Evolutionary conservation across 2,113 vertebrate genomes (phyloP), one percentile per base, ranked within the genome.

Genomic region (Odobenus rosmarus): DNA sequence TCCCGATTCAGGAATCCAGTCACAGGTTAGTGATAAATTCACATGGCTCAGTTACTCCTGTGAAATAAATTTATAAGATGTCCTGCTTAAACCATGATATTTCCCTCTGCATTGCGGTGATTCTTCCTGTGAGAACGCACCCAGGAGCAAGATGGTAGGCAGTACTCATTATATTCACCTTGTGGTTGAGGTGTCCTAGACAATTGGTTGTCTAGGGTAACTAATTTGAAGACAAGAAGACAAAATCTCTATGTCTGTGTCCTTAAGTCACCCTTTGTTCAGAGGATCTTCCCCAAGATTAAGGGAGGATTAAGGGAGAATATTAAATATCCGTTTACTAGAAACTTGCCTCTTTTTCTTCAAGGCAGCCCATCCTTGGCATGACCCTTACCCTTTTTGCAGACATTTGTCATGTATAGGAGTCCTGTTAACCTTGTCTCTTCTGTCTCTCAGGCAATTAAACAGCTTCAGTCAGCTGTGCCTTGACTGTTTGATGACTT

Each of bases 401-500:
- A 88, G 87, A 64, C 88, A 14, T 89, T 83, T 81, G 69, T 49
- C 62, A n/a, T 62, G 77, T 79, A 13, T 26, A 74, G 39, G 55
- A 62, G 42, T 97, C 42, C 86, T 88, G 24, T 62, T 97, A 95
- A 96, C 93, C 91, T 95, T 88, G 97, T 91, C 92, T 93, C 69
- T 91, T 90, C 8, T 79, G 86, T 96, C 80, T 97, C 95, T 79
- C n/a, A 55, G 67, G 67, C 90, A 95, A 85, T 90, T 28, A 83
- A 90, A 93, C 59, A 69, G 76, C 89, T 62, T 86, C 69, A 71
- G 69, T 36, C 86, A 92, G 62, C 83, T 98, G 90, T 90, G 42
- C 64, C 59, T 96, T 94, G 74, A 97, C 81, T 81, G 57, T 64
- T 87, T 21, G 21, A 88, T 83, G 85, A 31, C 85, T 96, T 87